These are phyloP conservation scores for Ceratosolen fusciceps DNA, from an alignment of 1,140 invertebrate species.

Conservation along the genomic window DNA sequence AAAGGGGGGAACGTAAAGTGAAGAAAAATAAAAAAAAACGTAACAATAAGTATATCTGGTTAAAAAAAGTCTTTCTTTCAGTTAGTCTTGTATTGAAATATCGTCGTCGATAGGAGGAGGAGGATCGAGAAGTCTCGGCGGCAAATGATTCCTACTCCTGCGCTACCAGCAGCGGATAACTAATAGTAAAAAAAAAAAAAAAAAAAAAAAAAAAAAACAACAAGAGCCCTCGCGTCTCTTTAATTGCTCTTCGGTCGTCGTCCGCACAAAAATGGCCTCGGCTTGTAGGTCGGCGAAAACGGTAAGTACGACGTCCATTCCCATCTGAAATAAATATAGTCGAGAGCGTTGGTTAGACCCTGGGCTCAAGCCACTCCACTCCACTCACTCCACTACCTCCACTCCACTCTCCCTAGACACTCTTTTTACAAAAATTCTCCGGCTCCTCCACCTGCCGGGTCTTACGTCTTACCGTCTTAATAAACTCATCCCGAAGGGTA, in stretches of 20 bases:
- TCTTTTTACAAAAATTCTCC: too few species aligned
- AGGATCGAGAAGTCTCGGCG: not conserved
- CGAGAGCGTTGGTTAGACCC: too few species aligned
- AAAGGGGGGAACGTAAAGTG: too few species aligned
- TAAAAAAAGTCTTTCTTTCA: too few species aligned
- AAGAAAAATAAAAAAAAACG: not conserved
- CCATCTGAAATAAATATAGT: constrained; percentile 73
- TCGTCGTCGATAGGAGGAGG: too few species aligned
- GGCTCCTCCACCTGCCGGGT: too few species aligned
- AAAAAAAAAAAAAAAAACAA: too few species aligned
- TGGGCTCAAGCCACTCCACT: too few species aligned
- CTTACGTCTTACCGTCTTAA: constrained; percentile 74
- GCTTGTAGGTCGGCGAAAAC: constrained; percentile 79
- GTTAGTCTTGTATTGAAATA: too few species aligned
- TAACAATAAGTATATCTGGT: not conserved
- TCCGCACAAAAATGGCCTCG: constrained; percentile 54
- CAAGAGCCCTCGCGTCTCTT: constrained; percentile 27
- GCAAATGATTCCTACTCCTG: constrained; percentile 19
- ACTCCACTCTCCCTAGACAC: too few species aligned
- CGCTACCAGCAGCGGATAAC: constrained; percentile 2
- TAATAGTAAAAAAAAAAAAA: too few species aligned
- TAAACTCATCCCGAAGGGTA: constrained; percentile 79
- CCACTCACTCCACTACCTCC: not conserved
- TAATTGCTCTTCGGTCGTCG: constrained; percentile 42
- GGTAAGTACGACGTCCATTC: constrained; percentile 79